A percentile compares a stretch with the other conserved stretches of the same genome.
phyloP scores from a whole-genome alignment of 2,797 vertebrate genomes.

The Notolepis coatsorum region DNA sequence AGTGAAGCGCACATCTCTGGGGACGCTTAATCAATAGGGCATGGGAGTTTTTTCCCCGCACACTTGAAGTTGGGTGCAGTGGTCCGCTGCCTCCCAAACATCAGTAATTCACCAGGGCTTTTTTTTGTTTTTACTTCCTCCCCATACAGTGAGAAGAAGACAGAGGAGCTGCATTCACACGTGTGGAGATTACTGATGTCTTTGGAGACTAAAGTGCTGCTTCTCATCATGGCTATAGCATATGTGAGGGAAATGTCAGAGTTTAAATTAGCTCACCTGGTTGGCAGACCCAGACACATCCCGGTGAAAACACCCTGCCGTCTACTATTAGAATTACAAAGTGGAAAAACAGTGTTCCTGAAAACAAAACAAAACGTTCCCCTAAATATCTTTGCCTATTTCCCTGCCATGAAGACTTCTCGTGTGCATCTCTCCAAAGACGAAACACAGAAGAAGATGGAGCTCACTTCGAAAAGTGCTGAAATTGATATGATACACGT shows the following conservation, averaged over 20 bases:
- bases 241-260: slow-evolving; percentile 55
- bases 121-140: slow-evolving; percentile 9
- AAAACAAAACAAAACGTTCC: too few species aligned
- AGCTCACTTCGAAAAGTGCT: slow-evolving; percentile 60
- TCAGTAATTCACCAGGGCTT: slow-evolving; percentile 57
- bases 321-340: slow-evolving; percentile 2
- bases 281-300: not conserved
- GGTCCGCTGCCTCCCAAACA: slow-evolving; percentile 56
- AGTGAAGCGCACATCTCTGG: slow-evolving; percentile 23
- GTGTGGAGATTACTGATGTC: slow-evolving; percentile 71
- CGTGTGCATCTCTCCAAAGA: slow-evolving; percentile 52
- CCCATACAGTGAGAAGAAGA: slow-evolving; percentile 43
- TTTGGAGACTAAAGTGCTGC: slow-evolving; percentile 43
- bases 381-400: slow-evolving; percentile 11
- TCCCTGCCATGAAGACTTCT: slow-evolving; percentile 36
- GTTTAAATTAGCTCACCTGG: slow-evolving; percentile 26
- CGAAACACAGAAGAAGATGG: slow-evolving; percentile 19
- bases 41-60: slow-evolving; percentile 50
- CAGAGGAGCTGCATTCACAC: slow-evolving; percentile 65
- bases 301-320: not conserved
- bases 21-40: slow-evolving; percentile 53
- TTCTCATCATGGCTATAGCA: slow-evolving; percentile 51
- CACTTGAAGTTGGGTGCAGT: slow-evolving; percentile 50
- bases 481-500: slow-evolving; percentile 59
- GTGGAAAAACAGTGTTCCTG: not conserved